A percentile compares a stretch with the other conserved stretches of the same genome.
Evolutionary conservation across 2,113 vertebrate genomes (phyloP).

Genomic region (Pleuronectes platessa): DNA sequence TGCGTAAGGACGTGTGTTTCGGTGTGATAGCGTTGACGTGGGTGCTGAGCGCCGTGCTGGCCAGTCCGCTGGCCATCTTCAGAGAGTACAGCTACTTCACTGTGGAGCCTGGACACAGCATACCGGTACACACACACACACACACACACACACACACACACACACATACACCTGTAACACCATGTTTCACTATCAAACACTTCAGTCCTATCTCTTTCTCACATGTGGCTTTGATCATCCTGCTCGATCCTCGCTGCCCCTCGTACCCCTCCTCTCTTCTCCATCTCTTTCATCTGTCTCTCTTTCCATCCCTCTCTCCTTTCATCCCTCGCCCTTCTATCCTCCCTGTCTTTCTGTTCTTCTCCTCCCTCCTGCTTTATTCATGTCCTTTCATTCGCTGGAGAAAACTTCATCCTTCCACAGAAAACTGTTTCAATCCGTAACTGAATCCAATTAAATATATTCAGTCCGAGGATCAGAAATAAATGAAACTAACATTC

Average conservation of each 20-base stretch:
- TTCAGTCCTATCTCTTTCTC: neutral
- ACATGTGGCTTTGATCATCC: no score
- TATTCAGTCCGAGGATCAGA: no score
- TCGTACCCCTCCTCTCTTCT: neutral
- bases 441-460: no score
- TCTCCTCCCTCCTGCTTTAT: neutral
- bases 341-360: neutral
- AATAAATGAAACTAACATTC: neutral
- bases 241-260: neutral
- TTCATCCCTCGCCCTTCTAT: neutral
- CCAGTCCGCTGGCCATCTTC: constrained; percentile 94
- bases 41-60: constrained; percentile 90
- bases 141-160: constrained; percentile 12
- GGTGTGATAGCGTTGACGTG: constrained; percentile 91
- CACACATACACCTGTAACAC: neutral
- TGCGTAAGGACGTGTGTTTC: constrained; percentile 91
- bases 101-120: constrained; percentile 87
- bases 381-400: no score
- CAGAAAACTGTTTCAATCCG: no score
- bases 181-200: constrained; percentile 3
- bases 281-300: constrained; percentile 8
- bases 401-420: no score
- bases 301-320: neutral
- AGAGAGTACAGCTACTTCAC: constrained; percentile 90
- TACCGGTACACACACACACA: constrained; percentile 74